phyloP scores from a whole-genome alignment of 1,140 invertebrate genomes.

The Conopomorpha cramerella region DNA sequence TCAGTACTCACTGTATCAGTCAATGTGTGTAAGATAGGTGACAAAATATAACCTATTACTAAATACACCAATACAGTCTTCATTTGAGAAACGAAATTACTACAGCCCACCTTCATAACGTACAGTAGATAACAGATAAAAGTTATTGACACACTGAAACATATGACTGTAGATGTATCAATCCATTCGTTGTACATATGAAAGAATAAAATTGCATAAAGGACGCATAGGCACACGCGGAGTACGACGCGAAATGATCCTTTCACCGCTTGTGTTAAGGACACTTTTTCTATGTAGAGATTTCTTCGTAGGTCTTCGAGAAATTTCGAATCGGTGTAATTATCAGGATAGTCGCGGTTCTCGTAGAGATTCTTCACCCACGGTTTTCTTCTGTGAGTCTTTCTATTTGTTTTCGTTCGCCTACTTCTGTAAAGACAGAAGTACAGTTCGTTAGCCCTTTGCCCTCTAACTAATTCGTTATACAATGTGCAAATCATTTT shows the following conservation, averaged over 20 bases:
- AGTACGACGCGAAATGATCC: constrained; percentile 76
- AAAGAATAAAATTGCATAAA: constrained; percentile 77
- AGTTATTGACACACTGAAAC: constrained; percentile 59
- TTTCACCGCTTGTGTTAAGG: constrained; percentile 68
- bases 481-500: too few species aligned
- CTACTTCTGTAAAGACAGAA: constrained; percentile 40
- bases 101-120: constrained; percentile 28
- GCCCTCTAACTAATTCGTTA: too few species aligned
- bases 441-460: too few species aligned
- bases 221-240: constrained; percentile 74
- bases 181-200: constrained; percentile 72
- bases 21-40: constrained; percentile 90
- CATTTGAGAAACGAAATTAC: constrained; percentile 44
- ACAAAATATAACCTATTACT: constrained; percentile 82
- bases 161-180: constrained; percentile 65
- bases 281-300: constrained; percentile 74
- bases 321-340: constrained; percentile 87
- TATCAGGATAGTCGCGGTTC: constrained; percentile 84
- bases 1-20: constrained; percentile 96
- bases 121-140: constrained; percentile 65
- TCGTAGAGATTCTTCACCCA: constrained; percentile 92
- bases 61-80: constrained; percentile 79
- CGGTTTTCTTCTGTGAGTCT: constrained; percentile 33
- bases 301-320: constrained; percentile 86
- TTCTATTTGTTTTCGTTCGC: constrained; percentile 21